Evolutionary conservation across 1,140 invertebrate species (phyloP).

Genomic region (Epicauta chinensis): DNA sequence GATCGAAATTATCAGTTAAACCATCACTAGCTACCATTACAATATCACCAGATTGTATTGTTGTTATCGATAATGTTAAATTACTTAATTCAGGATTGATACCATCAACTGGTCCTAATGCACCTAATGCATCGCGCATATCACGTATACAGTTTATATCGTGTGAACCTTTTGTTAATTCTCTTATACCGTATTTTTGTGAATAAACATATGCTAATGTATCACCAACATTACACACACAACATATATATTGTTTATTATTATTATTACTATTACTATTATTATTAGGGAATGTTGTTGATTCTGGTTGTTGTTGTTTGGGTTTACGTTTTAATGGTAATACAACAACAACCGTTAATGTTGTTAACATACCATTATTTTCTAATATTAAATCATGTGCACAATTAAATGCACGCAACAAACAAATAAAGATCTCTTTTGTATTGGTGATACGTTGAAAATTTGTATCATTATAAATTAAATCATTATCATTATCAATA

Average conservation of each 20-base stretch:
- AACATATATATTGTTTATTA: conserved; percentile 64
- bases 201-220: conserved; percentile 86
- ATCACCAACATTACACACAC: conserved; percentile 88
- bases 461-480: too few relatives aligned
- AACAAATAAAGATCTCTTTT: conserved; percentile 60
- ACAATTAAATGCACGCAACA: conserved; percentile 79
- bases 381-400: conserved; percentile 83
- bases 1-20: conserved; percentile 92
- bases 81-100: conserved; percentile 78
- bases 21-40: conserved; percentile 88
- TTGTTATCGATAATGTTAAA: conserved; percentile 82
- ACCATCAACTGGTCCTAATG: conserved; percentile 83
- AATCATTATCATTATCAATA: too few relatives aligned
- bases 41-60: conserved; percentile 76
- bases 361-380: conserved; percentile 81
- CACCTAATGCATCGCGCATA: conserved; percentile 87
- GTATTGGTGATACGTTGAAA: conserved; percentile 25
- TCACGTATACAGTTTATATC: conserved; percentile 83
- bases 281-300: not conserved
- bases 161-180: conserved; percentile 77
- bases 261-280: too few relatives aligned
- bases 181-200: conserved; percentile 64
- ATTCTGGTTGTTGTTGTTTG: conserved; percentile 5
- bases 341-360: conserved; percentile 73
- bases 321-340: conserved; percentile 49